Evolutionary conservation across 2,797 vertebrate genomes (phyloP), one percentile per base, ranked within the genome.

Genomic region (Lycodopsis pacificus): DNA sequence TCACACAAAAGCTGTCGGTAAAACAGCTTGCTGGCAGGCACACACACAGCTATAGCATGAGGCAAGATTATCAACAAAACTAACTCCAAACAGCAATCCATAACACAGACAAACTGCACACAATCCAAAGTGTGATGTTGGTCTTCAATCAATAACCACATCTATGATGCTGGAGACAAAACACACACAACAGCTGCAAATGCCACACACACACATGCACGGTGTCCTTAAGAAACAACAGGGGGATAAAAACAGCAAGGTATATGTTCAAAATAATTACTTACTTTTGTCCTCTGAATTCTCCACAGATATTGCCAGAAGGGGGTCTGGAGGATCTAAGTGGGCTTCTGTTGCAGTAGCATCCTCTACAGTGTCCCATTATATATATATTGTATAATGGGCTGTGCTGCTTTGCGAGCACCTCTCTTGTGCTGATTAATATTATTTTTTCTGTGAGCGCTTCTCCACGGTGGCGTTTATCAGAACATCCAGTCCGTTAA

Each of bases 311-410:
- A 12, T 61, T 25, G 71, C 40, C 67, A 69, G 5, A 44, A 15
- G 66, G 40, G 42, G 65, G 61, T 67, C 66, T 57, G 62, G 40
- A 48, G 59, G 63, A 71, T 79, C 64, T 57, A 65, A 67, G 58
- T 12, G 76, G 65, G 76, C 27, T 20, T 53, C 32, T 63, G 30
- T 63, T 80, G 51, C 66, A 63, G 15, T 2, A 38, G 67, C 65
- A 81, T 54, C 65, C 65, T 73, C 79, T 66, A 64, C 34, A 77
- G n/a, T 34, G 67, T 65, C 73, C 74, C 75, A 72, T 86, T 75
- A 85, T 78, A 72, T 44, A 63, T 75, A 84, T 34, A 7, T 7
- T 34, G 7, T 34, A 34, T 34, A 74, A 73, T 68, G 77, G 72
- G 64, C 19, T 14, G 53, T 46, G 44, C 49, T 59, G 59, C 62